Conservation (phyloP, 2,113 vertebrate species). For the Edolisoma coerulescens region DNA sequence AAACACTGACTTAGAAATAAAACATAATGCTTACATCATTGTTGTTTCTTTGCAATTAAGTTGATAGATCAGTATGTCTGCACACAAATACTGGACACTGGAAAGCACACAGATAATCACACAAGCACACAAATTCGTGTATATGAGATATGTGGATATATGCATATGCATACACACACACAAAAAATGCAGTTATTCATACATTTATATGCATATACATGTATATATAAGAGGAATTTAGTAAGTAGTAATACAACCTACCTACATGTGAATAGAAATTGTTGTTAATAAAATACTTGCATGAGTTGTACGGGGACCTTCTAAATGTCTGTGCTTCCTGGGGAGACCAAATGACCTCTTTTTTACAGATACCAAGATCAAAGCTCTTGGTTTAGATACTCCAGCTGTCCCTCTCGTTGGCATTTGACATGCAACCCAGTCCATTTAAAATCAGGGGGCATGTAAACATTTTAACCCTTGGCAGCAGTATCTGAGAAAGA, state of each 20-base stretch:
- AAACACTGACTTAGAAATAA: neutral
- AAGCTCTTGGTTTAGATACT: conserved; percentile 71
- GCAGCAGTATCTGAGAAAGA: conserved; percentile 67
- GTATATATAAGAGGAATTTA: neutral
- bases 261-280: conserved; percentile 47
- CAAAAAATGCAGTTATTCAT: neutral
- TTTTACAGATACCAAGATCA: conserved; percentile 73
- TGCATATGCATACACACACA: neutral
- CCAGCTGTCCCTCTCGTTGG: conserved; percentile 73
- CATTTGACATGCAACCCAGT: conserved; percentile 71
- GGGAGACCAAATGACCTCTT: conserved; percentile 69
- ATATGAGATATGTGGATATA: neutral
- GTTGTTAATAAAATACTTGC: conserved; percentile 64
- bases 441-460: conserved; percentile 70
- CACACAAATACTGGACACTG: neutral
- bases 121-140: neutral
- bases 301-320: conserved; percentile 59
- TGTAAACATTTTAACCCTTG: conserved; percentile 72
- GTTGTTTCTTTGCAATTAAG: neutral
- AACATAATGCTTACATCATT: neutral
- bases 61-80: neutral
- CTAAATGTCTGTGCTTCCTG: conserved; percentile 73
- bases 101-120: neutral
- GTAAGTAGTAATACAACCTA: conserved; percentile 32
- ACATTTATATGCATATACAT: neutral